Conservation (phyloP, 2,113 vertebrate species). For the Seriola rivoliana region DNA sequence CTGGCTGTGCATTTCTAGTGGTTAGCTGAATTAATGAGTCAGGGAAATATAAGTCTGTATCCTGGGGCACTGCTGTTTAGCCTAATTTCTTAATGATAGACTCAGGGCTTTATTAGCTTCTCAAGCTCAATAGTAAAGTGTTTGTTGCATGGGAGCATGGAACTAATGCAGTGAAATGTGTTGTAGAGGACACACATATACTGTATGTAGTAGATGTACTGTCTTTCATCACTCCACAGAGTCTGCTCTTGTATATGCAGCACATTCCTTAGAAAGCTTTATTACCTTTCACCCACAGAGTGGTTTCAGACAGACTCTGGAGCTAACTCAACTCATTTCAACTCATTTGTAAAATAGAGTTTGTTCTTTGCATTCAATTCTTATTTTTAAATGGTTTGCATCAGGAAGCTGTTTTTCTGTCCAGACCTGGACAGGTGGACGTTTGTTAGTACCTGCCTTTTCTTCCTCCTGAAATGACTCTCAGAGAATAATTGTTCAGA, state of each 20-base stretch:
- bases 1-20: conserved; percentile 57
- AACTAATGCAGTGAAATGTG: background rate
- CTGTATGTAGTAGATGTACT: conserved; percentile 6
- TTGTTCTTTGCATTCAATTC: background rate
- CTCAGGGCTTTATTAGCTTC: conserved; percentile 9
- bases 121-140: background rate
- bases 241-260: background rate
- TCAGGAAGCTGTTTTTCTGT: conserved; percentile 46
- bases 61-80: conserved; percentile 27
- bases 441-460: conserved; percentile 54
- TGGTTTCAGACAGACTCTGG: background rate
- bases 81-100: conserved; percentile 54
- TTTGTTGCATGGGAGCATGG: conserved; percentile 31
- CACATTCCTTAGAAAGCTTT: background rate
- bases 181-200: background rate
- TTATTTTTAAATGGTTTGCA: background rate
- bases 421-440: conserved; percentile 26
- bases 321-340: background rate
- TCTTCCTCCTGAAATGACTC: conserved; percentile 59
- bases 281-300: background rate
- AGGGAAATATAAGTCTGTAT: conserved; percentile 34
- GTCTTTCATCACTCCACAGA: conserved; percentile 32
- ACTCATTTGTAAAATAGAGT: background rate
- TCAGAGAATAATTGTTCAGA: conserved; percentile 61
- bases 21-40: conserved; percentile 51